A percentile compares a stretch with the other conserved stretches of the same genome.
Conservation (phyloP, 2,888 invertebrate species). For the Melangyna quadrimaculata region DNA sequence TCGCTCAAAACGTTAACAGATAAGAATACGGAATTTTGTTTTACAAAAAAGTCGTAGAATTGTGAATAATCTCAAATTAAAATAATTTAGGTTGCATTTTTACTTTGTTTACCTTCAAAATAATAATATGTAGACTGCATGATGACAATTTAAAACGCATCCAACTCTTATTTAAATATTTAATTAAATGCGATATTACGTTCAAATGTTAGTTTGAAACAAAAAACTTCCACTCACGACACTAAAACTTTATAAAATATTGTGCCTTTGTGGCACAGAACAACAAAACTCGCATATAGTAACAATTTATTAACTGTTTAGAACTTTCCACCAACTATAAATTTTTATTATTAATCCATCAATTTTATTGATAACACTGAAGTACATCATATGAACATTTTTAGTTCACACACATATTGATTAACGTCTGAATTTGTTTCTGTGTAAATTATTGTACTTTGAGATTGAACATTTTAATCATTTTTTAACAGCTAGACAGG, state of each 20-base stretch:
- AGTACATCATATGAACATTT: neutral
- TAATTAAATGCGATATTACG: neutral
- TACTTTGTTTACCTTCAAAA: constrained; percentile 76
- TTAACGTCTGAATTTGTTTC: neutral
- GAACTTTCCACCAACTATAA: neutral
- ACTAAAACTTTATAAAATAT: neutral
- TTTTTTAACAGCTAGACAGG: neutral
- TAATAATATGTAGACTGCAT: constrained; percentile 76
- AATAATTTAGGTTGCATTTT: too few species aligned
- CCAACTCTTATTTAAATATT: constrained; percentile 42
- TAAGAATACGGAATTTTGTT: too few species aligned
- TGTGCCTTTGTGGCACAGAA: neutral
- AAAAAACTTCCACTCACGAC: neutral
- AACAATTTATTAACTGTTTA: neutral
- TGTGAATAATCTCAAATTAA: too few species aligned
- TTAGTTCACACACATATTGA: neutral
- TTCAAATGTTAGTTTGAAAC: neutral
- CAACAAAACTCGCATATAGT: too few species aligned
- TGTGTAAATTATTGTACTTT: neutral
- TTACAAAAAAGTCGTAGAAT: too few species aligned
- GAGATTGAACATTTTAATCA: neutral
- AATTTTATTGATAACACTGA: neutral
- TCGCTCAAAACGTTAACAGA: too few species aligned
- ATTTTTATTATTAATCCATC: neutral
- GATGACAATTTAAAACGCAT: constrained; percentile 10